phyloP scores from a whole-genome alignment of 2,797 vertebrate genomes.

The Bradypodion ventrale region DNA sequence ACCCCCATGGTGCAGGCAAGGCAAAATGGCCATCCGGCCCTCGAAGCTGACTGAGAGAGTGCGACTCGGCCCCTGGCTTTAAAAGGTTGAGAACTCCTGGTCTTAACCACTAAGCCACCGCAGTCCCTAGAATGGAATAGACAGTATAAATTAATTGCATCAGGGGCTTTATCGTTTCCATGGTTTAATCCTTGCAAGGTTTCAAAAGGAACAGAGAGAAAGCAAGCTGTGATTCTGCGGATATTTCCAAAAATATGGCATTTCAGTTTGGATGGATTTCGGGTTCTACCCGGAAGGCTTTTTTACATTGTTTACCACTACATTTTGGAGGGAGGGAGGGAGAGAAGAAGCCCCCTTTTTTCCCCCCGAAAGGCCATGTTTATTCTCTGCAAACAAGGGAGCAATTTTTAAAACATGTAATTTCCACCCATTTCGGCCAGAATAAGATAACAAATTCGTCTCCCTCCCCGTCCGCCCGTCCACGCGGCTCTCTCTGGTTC shows the following conservation, averaged over 20 bases:
- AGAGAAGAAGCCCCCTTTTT: too few relatives aligned
- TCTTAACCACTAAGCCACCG: too few relatives aligned
- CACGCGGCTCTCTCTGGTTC: slow-evolving; percentile 44
- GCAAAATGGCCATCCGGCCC: too few relatives aligned
- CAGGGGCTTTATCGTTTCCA: not conserved
- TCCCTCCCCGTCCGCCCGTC: not conserved
- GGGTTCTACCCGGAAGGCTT: not conserved
- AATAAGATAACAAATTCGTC: slow-evolving; percentile 30
- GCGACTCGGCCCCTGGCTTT: too few relatives aligned
- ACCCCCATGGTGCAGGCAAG: too few relatives aligned
- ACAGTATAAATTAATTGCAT: not conserved
- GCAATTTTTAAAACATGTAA: slow-evolving; percentile 27
- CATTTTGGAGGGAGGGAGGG: too few relatives aligned
- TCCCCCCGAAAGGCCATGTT: slow-evolving; percentile 16
- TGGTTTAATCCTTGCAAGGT: not conserved
- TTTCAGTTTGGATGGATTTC: not conserved
- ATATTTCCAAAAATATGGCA: not conserved
- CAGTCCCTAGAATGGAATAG: too few relatives aligned
- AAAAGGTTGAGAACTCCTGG: too few relatives aligned
- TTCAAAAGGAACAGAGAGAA: not conserved
- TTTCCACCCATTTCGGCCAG: slow-evolving; percentile 46
- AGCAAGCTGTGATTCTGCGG: accelerated
- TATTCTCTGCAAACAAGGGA: slow-evolving; percentile 45
- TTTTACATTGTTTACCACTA: not conserved
- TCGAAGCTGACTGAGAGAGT: too few relatives aligned